Base-by-base conservation (phyloP, 2,113 vertebrate genomes). In the Cnemophilus loriae region DNA sequence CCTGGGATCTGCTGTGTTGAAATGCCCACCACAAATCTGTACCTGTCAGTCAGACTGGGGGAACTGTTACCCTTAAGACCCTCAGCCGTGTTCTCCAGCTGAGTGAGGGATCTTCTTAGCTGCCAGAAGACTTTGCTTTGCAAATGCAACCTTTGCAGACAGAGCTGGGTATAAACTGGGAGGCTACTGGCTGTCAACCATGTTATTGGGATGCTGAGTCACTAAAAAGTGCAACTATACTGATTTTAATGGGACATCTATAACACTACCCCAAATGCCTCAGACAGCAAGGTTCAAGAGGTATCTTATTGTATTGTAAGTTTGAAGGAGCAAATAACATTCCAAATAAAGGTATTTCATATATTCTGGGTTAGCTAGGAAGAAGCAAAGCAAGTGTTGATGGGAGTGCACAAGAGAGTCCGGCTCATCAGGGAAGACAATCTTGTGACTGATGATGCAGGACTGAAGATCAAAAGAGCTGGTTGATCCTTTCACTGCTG, bases 1-100 rank as follows among this genome's bases (percentile, higher is more conserved):
- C 20, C 23, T 2, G 5, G n/a, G 41, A 90, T 24, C 28, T 61
- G 50, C 35, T 42, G 21, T 32, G 53, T 23, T 46, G 50, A 74
- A 95, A 86, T 35, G 21, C 16, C 59, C 47, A 17, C 32, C n/a
- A 74, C 32, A 46, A 10, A 56, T 6, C 6, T 14, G 7, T 4
- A 57, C 28, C 20, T 82, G 73, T 41, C 53, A 68, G 53, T 27
- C 28, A 60, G 44, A 50, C 37, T 27, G 32, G 17, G 19, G 53
- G 12, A 76, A 37, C 6, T 26, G n/a, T 12, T 15, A 79, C 10
- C 49, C 35, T 27, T 16, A 18, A 41, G 28, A 83, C 14, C 26
- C 53, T 42, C 22, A 35, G n/a, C 1, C 0, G 1, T 7, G n/a
- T 39, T 14, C 33, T 61, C 57, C 50, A 64, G 16, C 17, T 1